Conservation (phyloP, 2,113 vertebrate genomes). For the Grammomys dolichurus region DNA sequence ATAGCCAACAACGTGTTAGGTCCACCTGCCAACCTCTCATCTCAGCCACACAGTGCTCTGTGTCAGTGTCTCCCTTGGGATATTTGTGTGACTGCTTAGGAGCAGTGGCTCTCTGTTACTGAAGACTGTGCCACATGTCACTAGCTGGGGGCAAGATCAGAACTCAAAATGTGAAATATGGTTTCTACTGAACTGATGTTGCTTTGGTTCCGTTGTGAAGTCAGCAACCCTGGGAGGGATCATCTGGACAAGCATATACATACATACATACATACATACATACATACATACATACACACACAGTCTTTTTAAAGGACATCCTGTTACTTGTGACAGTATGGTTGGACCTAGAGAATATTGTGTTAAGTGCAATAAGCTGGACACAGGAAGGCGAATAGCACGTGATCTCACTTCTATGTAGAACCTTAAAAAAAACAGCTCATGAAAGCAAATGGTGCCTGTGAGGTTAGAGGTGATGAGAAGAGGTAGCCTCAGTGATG, state of each 20-base stretch:
- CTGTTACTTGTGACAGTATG: not conserved
- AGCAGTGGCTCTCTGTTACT: not conserved
- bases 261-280: not conserved
- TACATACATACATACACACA: not conserved
- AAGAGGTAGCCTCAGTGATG: not conserved
- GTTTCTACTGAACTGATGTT: not conserved
- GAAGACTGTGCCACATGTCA: not conserved
- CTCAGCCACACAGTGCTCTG: not conserved
- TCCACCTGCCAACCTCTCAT: not conserved
- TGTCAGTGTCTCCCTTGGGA: not conserved
- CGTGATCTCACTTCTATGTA: not conserved
- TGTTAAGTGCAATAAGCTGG: not conserved
- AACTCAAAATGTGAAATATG: not conserved
- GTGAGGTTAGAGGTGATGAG: not conserved
- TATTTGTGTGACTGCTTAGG: not conserved
- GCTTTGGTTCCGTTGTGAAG: not conserved
- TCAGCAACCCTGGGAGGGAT: not conserved
- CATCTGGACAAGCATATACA: not conserved
- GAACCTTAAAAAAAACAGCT: not conserved
- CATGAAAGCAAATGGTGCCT: not conserved
- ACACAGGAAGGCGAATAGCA: not conserved
- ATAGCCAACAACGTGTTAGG: too few species aligned
- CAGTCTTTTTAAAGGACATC: not conserved
- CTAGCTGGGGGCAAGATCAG: not conserved
- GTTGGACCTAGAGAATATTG: not conserved